These are phyloP conservation scores for Rhipidura dahli DNA, from an alignment of 2,113 vertebrate species.

Conservation along the genomic window DNA sequence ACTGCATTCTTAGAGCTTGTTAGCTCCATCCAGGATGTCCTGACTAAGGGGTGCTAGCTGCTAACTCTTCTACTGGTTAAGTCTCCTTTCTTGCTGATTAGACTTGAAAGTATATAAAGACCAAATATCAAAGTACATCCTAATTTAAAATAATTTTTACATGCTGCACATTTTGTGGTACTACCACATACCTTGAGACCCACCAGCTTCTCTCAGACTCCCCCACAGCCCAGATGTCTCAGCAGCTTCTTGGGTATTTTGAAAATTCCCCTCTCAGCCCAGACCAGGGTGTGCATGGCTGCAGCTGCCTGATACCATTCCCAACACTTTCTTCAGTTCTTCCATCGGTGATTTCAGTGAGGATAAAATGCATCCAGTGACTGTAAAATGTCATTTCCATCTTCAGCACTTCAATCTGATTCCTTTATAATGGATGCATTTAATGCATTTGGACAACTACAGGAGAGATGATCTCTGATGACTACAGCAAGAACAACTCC, in stretches of 20 bases:
- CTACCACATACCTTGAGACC: neutral
- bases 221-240: rapidly evolving
- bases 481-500: neutral
- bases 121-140: neutral
- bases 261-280: too few species aligned
- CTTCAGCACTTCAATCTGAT: neutral
- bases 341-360: neutral
- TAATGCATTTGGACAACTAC: neutral
- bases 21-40: neutral
- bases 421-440: rapidly evolving
- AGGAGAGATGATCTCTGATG: neutral
- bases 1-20: neutral
- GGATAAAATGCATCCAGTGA: neutral
- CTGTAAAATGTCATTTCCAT: neutral
- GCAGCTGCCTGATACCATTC: rapidly evolving
- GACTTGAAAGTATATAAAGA: neutral
- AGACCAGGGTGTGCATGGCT: neutral
- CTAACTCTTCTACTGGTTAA: neutral
- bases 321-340: neutral
- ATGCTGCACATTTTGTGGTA: neutral
- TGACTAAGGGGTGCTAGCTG: neutral
- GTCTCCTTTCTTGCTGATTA: neutral
- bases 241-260: neutral
- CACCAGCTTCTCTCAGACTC: neutral
- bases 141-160: neutral